Evolutionary conservation across 2,113 vertebrate genomes (phyloP), one percentile per base, ranked within the genome.

Genomic region (Amia ocellicauda): DNA sequence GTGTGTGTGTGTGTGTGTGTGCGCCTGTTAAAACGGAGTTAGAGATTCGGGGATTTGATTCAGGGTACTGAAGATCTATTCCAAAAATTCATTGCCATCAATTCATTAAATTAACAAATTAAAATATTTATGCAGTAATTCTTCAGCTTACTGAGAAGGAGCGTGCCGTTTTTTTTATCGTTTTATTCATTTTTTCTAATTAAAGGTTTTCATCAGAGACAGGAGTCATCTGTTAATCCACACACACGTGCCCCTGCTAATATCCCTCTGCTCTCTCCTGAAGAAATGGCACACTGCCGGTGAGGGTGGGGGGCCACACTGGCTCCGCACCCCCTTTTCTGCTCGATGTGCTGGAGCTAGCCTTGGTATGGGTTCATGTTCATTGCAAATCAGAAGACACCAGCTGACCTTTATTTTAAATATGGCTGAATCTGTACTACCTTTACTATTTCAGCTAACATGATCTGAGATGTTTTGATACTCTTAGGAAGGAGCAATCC

Each of bases 101-200:
- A 69, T 72, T 72, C 76, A 78, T 78, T 70, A 69, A 57, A 66
- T 66, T 66, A 58, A 58, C 55, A 58, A 66, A 78, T 78, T 78
- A 78, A 76, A 78, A 74, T 69, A 75, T 68, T 71, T 72, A 72
- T 74, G 69, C 71, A 69, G 72, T 76, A 70, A 74, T 76, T 74
- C 71, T 66, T 72, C 65, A 58, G 61, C 69, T 69, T 43, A 63
- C 64, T 71, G 70, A 68, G 31, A 36, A 2, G 31, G 11, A 36
- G 31, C 65, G 55, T 65, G 57, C 59, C 22, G 61, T 69, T 70
- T 58, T 69, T 53, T 64, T 56, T 22, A 57, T 58, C 66, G 68
- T 73, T 64, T 68, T 62, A 64, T 69, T 69, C 47, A 64, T 59
- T 69, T 56, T 56, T 63, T 52, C 58, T 67, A 43, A 69, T 73